A percentile compares a stretch with the other conserved stretches of the same genome.
phyloP scores from a whole-genome alignment of 2,113 vertebrate species.

The Syngnathoides biaculeatus region DNA sequence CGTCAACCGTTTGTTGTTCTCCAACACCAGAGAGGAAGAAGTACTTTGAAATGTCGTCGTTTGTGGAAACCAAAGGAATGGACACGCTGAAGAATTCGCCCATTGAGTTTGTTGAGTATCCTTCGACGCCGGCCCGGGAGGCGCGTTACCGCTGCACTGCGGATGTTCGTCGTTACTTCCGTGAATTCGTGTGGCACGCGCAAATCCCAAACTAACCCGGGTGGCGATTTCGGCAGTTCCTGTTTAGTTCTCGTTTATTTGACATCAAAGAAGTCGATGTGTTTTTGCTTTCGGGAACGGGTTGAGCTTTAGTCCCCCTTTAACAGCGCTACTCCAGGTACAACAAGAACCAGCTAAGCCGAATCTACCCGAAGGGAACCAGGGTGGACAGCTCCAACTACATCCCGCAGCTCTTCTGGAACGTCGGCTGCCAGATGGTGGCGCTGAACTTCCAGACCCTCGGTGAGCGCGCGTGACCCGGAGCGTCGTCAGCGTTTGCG shows the following conservation, averaged over 20 bases:
- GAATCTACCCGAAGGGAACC: slow-evolving; percentile 91
- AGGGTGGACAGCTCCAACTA: slow-evolving; percentile 92
- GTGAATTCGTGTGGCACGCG: background rate
- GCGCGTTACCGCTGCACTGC: no score
- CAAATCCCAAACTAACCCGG: background rate
- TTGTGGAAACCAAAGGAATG: slow-evolving; percentile 90
- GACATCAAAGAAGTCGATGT: background rate
- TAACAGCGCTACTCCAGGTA: slow-evolving; percentile 71
- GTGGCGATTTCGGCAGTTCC: no score
- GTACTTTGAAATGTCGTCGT: slow-evolving; percentile 89
- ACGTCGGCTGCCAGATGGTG: slow-evolving; percentile 88
- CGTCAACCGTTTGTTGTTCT: background rate
- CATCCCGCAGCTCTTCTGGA: slow-evolving; percentile 93
- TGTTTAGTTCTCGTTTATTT: no score
- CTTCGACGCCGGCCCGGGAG: slow-evolving; percentile 31
- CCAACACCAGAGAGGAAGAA: slow-evolving; percentile 76
- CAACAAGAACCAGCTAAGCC: slow-evolving; percentile 89
- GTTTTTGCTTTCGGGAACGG: background rate
- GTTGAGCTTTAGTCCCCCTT: background rate
- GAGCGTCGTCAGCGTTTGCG: no score
- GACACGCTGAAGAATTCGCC: slow-evolving; percentile 83
- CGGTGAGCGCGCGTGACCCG: slow-evolving; percentile 62
- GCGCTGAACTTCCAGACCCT: slow-evolving; percentile 90
- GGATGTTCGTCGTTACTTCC: no score
- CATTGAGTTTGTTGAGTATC: slow-evolving; percentile 90